Percentiles rank a stretch among this genome's conserved stretches.
Evolutionary conservation across 2,888 invertebrate species (phyloP).

Genomic region (Pachycephus smyrnensis): DNA sequence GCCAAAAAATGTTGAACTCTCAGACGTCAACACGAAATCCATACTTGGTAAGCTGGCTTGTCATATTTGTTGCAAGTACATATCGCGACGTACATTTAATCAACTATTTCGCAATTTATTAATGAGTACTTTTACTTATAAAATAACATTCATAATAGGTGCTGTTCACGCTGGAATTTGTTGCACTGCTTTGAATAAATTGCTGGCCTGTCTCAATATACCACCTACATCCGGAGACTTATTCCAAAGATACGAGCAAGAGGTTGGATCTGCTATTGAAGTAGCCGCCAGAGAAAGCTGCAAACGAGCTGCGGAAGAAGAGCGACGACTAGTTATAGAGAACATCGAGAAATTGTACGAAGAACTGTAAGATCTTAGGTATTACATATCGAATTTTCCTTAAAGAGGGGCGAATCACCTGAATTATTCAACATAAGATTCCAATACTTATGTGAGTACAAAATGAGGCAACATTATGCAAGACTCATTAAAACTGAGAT

Average conservation of each 20-base stretch:
- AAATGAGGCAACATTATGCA: too few species aligned
- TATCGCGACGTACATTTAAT: too few species aligned
- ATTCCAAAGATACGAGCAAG: conserved; percentile 27
- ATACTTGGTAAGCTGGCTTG: too few species aligned
- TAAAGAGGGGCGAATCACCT: conserved; percentile 10
- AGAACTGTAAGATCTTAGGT: conserved; percentile 24
- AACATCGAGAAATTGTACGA: conserved; percentile 25
- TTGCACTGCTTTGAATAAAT: conserved; percentile 22
- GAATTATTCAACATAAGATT: not conserved
- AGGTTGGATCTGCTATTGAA: conserved; percentile 25
- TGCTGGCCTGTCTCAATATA: conserved; percentile 26
- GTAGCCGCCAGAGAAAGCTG: conserved; percentile 21
- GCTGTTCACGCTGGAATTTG: conserved; percentile 25
- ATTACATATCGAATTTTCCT: conserved; percentile 7
- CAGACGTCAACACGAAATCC: not conserved
- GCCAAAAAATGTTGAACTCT: not conserved
- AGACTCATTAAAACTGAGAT: conserved; percentile 1
- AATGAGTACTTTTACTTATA: not conserved
- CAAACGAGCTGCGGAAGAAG: conserved; percentile 20
- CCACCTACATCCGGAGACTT: conserved; percentile 11
- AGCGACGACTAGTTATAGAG: conserved; percentile 21
- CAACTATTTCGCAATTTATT: too few species aligned
- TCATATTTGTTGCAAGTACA: too few species aligned
- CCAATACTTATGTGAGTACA: too few species aligned
- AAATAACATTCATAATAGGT: conserved; percentile 16